Evolutionary conservation across 2,797 vertebrate genomes (phyloP).

Genomic region (Acomys russatus): DNA sequence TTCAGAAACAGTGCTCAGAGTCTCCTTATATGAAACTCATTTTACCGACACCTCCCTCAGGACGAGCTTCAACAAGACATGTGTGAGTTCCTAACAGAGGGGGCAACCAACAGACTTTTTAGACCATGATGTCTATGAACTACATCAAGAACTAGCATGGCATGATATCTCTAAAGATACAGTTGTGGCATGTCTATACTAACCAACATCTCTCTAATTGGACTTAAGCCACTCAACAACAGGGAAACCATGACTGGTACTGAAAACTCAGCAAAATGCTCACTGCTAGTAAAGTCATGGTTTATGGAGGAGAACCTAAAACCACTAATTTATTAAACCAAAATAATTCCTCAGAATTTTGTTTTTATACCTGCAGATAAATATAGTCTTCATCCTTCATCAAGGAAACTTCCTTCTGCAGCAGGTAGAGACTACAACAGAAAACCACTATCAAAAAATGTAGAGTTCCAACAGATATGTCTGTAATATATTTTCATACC

Average conservation of each 20-base stretch:
- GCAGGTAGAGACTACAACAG: not conserved
- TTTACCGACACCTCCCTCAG: not conserved
- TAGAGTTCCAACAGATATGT: not conserved
- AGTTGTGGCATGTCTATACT: not conserved
- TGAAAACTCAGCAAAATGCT: not conserved
- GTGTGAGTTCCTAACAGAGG: not conserved
- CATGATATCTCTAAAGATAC: no score
- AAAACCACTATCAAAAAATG: not conserved
- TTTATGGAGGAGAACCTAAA: no score
- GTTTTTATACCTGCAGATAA: not conserved
- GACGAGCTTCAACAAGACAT: not conserved
- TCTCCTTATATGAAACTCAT: not conserved
- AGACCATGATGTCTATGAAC: not conserved
- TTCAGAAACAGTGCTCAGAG: not conserved
- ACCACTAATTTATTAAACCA: not conserved
- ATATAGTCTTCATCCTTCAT: not conserved
- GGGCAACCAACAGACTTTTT: not conserved
- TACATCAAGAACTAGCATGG: not conserved
- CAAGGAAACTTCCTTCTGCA: not conserved
- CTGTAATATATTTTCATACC: no score
- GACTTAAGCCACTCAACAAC: not conserved
- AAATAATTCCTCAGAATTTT: not conserved
- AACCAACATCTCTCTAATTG: not conserved
- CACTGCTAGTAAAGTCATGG: not conserved
- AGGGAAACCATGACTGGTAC: not conserved